Conservation (phyloP, 2,888 invertebrate species). For the Ennomos quercinarius region DNA sequence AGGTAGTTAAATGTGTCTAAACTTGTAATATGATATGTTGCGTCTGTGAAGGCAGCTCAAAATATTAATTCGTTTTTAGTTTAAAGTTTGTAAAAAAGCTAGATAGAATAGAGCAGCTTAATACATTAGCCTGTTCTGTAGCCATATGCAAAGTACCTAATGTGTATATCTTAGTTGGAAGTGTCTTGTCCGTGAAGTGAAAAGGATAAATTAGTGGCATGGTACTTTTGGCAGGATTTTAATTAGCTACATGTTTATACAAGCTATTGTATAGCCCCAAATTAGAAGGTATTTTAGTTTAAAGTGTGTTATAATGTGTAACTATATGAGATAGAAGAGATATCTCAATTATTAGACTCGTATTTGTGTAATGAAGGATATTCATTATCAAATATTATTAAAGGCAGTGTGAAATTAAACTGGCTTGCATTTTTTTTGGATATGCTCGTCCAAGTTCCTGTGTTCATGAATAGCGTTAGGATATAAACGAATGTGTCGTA, state of each 20-base stretch:
- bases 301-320: conserved; percentile 41
- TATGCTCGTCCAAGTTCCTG: conserved; percentile 70
- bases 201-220: conserved; percentile 1
- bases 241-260: background rate
- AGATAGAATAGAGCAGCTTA: conserved; percentile 32
- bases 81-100: conserved; percentile 21
- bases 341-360: conserved; percentile 10
- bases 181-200: conserved; percentile 26
- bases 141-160: conserved; percentile 57
- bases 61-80: conserved; percentile 36
- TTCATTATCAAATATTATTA: conserved; percentile 12
- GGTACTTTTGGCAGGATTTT: conserved; percentile 7
- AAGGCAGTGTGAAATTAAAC: conserved; percentile 26
- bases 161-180: conserved; percentile 36
- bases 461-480: conserved; percentile 74
- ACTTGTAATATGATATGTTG: conserved; percentile 19
- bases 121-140: conserved; percentile 38
- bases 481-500: conserved; percentile 46
- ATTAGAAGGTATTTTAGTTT: conserved; percentile 41
- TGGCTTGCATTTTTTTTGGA: conserved; percentile 67
- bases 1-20: conserved; percentile 41
- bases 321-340: conserved; percentile 19
- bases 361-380: conserved; percentile 18
- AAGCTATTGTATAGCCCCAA: conserved; percentile 21
- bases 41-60: conserved; percentile 54